Percentiles rank a stretch among this genome's conserved stretches.
Evolutionary conservation across 2,888 invertebrate genomes (phyloP).

Genomic region (Sipunculus nudus): DNA sequence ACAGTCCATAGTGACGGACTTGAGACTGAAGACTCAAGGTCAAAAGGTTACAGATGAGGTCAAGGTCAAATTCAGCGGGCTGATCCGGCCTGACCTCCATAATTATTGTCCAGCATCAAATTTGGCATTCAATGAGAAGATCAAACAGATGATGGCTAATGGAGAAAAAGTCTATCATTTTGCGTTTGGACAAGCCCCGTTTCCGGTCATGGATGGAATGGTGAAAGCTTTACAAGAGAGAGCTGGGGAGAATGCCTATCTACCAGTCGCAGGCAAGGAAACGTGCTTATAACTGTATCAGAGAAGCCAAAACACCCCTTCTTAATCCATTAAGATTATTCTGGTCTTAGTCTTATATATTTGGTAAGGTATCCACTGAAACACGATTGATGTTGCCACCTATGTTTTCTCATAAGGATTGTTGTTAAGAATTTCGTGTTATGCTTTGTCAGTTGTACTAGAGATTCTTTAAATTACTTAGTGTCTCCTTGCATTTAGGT

Average conservation of each 20-base stretch:
- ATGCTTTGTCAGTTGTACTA: no score
- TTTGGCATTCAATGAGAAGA: slow-evolving; percentile 53
- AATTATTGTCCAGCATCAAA: slow-evolving; percentile 51
- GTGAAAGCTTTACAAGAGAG: slow-evolving; percentile 51
- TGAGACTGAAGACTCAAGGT: no score
- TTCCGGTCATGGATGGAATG: slow-evolving; percentile 58
- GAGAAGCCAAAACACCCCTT: no score
- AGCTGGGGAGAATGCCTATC: slow-evolving; percentile 55
- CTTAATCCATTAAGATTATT: no score
- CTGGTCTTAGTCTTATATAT: no score
- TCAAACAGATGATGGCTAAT: slow-evolving; percentile 46
- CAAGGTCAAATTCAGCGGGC: neutral
- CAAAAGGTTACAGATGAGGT: slow-evolving; percentile 5
- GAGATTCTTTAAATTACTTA: no score
- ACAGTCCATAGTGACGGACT: no score
- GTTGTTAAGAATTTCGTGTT: no score
- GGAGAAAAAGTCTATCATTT: slow-evolving; percentile 59
- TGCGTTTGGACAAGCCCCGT: slow-evolving; percentile 65
- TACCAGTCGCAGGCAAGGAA: slow-evolving; percentile 59
- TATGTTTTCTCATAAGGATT: no score
- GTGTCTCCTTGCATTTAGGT: no score
- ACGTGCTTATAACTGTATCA: neutral
- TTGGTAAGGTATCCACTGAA: no score
- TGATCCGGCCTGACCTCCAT: slow-evolving; percentile 43
- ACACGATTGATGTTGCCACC: no score